Conservation (phyloP, 2,888 invertebrate species). For the Anthrax anthrax region DNA sequence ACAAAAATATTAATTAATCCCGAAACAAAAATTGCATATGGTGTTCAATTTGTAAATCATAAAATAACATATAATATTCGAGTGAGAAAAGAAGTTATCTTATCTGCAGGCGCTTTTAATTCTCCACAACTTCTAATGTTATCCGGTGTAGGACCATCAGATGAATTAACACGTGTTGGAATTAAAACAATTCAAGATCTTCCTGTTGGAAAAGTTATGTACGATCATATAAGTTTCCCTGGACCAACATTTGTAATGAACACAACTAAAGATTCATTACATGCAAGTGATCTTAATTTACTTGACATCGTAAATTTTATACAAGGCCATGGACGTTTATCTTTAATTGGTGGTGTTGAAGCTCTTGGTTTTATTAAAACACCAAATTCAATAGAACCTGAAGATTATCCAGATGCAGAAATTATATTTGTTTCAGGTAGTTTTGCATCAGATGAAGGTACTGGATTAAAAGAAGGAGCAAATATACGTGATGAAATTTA, state of each 20-base stretch:
- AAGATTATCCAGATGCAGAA: slow-evolving; percentile 51
- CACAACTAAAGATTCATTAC: slow-evolving; percentile 10
- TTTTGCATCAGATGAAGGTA: slow-evolving; percentile 45
- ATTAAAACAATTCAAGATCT: slow-evolving; percentile 45
- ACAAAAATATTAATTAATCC: slow-evolving; percentile 49
- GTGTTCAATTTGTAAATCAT: slow-evolving; percentile 47
- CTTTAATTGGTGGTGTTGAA: slow-evolving; percentile 50
- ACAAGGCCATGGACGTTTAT: slow-evolving; percentile 35
- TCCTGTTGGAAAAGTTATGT: slow-evolving; percentile 48
- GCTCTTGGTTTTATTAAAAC: slow-evolving; percentile 51
- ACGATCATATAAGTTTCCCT: slow-evolving; percentile 32
- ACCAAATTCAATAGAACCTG: slow-evolving; percentile 38
- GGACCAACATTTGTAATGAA: slow-evolving; percentile 14
- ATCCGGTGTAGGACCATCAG: slow-evolving; percentile 48
- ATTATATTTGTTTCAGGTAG: slow-evolving; percentile 49
- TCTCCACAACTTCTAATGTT: slow-evolving; percentile 78
- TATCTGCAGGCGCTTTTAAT: slow-evolving; percentile 71
- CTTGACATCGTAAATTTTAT: slow-evolving; percentile 8
- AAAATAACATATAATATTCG: slow-evolving; percentile 33
- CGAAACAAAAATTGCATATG: slow-evolving; percentile 43
- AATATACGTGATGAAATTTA: slow-evolving; percentile 42
- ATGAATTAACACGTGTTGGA: slow-evolving; percentile 36
- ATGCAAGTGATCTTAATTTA: background rate
- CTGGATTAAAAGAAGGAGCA: slow-evolving; percentile 39
- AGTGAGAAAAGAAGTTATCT: slow-evolving; percentile 61